Percentiles rank a stretch among this genome's conserved stretches.
phyloP scores from a whole-genome alignment of 2,797 vertebrate species.

The Orestias chungarensis region DNA sequence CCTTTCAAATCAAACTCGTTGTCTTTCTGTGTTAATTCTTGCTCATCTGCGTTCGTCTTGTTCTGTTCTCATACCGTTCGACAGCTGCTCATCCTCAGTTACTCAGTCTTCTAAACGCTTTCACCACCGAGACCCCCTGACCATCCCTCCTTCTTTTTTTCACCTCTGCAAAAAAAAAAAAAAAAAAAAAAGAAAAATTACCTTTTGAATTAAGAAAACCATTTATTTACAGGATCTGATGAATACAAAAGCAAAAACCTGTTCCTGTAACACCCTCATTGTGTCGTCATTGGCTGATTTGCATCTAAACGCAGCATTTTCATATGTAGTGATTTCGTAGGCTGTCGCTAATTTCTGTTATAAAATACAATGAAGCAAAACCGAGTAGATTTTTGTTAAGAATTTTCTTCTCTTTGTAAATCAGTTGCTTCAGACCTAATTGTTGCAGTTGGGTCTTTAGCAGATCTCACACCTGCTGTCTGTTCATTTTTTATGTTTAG shows the following conservation, averaged over 20 bases:
- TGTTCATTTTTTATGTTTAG: constrained; percentile 76
- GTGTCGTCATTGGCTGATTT: constrained; percentile 42
- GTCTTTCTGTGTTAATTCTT: constrained; percentile 65
- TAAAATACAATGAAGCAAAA: constrained; percentile 70
- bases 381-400: constrained; percentile 55
- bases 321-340: constrained; percentile 64
- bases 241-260: constrained; percentile 7
- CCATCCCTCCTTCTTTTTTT: constrained; percentile 48
- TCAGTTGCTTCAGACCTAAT: constrained; percentile 74
- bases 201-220: no score
- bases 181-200: neutral
- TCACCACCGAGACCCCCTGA: constrained; percentile 38
- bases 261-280: constrained; percentile 41
- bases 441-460: constrained; percentile 53
- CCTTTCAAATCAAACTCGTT: constrained; percentile 36
- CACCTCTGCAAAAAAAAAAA: constrained; percentile 38
- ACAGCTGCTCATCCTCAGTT: constrained; percentile 46
- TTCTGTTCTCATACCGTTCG: constrained; percentile 67
- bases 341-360: constrained; percentile 54
- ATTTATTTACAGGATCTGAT: constrained; percentile 36
- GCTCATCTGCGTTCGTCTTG: constrained; percentile 84
- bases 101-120: constrained; percentile 16
- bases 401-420: constrained; percentile 78
- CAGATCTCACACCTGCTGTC: constrained; percentile 66
- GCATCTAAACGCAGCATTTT: constrained; percentile 54